Percentiles rank a stretch among this genome's conserved stretches.
These are phyloP conservation scores for Drosophila paulistorum DNA, from an alignment of 1,140 invertebrate species.

Conservation along the genomic window DNA sequence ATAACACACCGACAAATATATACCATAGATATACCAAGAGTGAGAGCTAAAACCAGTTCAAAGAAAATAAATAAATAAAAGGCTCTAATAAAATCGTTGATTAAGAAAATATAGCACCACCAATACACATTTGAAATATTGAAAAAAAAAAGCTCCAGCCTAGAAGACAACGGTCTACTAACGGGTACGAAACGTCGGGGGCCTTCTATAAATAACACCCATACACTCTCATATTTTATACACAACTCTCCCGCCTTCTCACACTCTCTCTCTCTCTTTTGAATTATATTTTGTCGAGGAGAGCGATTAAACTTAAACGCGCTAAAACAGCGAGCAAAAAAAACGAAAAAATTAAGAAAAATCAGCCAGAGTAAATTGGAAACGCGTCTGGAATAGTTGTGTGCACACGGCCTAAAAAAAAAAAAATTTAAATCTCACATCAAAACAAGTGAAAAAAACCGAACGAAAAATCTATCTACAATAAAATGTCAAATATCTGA, in stretches of 20 bases:
- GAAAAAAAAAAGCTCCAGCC: slow-evolving; percentile 36
- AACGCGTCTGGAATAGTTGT: slow-evolving; percentile 70
- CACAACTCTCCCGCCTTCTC: not conserved
- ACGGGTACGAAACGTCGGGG: slow-evolving; percentile 38
- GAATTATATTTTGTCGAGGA: slow-evolving; percentile 19
- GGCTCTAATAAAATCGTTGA: slow-evolving; percentile 14
- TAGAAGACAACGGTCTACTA: slow-evolving; percentile 11
- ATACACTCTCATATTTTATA: slow-evolving; percentile 28
- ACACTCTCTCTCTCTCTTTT: slow-evolving; percentile 1
- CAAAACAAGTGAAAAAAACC: not conserved
- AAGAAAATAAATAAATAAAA: slow-evolving; percentile 2
- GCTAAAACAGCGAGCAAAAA: slow-evolving; percentile 21
- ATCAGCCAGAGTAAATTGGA: slow-evolving; percentile 57
- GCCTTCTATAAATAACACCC: slow-evolving; percentile 61
- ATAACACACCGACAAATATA: not conserved
- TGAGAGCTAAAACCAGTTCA: not conserved
- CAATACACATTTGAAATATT: slow-evolving; percentile 15
- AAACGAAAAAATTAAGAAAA: slow-evolving; percentile 15
- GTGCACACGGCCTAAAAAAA: slow-evolving; percentile 16
- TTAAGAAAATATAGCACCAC: slow-evolving; percentile 13
- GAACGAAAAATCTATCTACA: not conserved
- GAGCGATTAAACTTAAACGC: slow-evolving; percentile 54
- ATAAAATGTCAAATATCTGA: slow-evolving; percentile 69
- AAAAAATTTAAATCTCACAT: not conserved
- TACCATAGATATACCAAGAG: not conserved